phyloP scores from a whole-genome alignment of 1,140 invertebrate genomes.

The Tetramorium alpestre region DNA sequence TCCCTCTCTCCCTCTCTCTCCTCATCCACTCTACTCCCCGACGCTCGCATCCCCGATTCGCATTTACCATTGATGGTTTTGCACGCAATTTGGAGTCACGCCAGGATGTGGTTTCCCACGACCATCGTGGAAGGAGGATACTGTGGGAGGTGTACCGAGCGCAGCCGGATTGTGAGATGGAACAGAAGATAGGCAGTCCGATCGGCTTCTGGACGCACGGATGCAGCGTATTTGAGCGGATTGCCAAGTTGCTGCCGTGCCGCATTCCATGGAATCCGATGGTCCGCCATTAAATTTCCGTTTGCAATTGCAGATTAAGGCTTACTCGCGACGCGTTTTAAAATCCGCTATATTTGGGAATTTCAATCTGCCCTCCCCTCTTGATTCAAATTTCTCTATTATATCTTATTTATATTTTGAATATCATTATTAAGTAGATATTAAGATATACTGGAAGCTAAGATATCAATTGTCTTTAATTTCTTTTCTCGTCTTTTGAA shows the following conservation, averaged over 20 bases:
- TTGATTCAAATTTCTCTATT: not conserved
- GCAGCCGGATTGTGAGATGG: conserved; percentile 67
- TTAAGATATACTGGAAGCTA: not conserved
- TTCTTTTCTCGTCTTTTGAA: not conserved
- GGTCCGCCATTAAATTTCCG: conserved; percentile 66
- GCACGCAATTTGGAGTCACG: conserved; percentile 75
- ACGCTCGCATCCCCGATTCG: conserved; percentile 57
- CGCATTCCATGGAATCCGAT: conserved; percentile 54
- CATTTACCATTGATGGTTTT: conserved; percentile 75
- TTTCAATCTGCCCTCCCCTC: not conserved
- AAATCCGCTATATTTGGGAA: not conserved
- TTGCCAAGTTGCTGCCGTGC: conserved; percentile 67
- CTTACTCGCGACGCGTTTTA: conserved; percentile 16
- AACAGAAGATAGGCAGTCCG: conserved; percentile 73
- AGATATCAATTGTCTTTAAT: not conserved
- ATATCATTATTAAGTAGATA: not conserved
- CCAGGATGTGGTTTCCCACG: conserved; percentile 75
- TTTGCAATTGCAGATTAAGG: conserved; percentile 36
- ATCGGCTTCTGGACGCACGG: conserved; percentile 68
- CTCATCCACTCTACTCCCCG: conserved; percentile 37
- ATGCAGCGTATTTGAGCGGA: conserved; percentile 70
- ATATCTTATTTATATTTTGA: not conserved
- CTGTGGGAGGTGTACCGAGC: conserved; percentile 16
- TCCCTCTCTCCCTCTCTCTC: conserved; percentile 1
- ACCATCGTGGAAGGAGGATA: conserved; percentile 66